These are phyloP conservation scores for Drosophila bunnanda DNA, from an alignment of 2,888 invertebrate species.

Conservation along the genomic window DNA sequence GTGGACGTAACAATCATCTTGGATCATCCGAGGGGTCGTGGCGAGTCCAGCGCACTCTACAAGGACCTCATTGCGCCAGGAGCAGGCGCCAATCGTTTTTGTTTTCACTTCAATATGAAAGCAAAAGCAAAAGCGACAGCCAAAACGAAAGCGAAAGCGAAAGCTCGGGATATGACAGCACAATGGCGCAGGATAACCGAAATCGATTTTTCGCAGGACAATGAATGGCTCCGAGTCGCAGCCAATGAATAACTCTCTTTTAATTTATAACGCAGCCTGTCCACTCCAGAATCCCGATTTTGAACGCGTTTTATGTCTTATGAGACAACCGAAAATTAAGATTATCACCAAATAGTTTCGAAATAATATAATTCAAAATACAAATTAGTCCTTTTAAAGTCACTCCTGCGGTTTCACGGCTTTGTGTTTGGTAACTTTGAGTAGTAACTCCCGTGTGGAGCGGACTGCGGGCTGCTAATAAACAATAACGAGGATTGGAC, in stretches of 20 bases:
- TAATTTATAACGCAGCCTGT: neutral
- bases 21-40: constrained; percentile 62
- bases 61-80: constrained; percentile 11
- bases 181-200: constrained; percentile 53
- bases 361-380: constrained; percentile 7
- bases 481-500: constrained; percentile 13
- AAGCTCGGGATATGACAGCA: constrained; percentile 64
- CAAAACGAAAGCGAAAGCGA: constrained; percentile 54
- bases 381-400: neutral
- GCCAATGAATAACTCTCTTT: neutral
- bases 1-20: constrained; percentile 85
- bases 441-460: neutral
- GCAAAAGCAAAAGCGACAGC: constrained; percentile 15
- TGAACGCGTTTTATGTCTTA: neutral
- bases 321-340: neutral
- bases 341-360: constrained; percentile 1
- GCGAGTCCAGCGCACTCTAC: constrained; percentile 30
- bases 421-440: neutral
- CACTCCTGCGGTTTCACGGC: constrained; percentile 3
- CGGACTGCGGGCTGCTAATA: neutral
- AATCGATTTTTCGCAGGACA: constrained; percentile 78
- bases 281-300: neutral
- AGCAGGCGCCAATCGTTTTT: constrained; percentile 9
- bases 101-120: constrained; percentile 24
- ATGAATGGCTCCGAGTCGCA: constrained; percentile 28